Conservation (phyloP, 2,888 invertebrate genomes). For the Leuctra nigra region DNA sequence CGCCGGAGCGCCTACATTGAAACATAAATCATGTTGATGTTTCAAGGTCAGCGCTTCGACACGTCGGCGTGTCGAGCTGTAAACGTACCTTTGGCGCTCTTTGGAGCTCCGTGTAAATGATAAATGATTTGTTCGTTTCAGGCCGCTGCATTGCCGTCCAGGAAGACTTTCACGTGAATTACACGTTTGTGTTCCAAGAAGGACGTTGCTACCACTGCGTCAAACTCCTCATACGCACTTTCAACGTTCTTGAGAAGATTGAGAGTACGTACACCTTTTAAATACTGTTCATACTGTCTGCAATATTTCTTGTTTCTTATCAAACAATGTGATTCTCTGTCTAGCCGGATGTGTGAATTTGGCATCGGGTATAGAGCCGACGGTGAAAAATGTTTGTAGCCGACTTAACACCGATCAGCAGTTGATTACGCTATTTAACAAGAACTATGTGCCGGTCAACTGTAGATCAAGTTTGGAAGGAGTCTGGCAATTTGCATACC, state of each 20-base stretch:
- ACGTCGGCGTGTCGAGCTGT: too few species aligned
- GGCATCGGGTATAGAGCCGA: slow-evolving; percentile 54
- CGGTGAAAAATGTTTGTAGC: slow-evolving; percentile 68
- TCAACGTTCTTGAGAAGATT: slow-evolving; percentile 83
- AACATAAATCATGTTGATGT: too few species aligned
- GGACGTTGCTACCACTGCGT: slow-evolving; percentile 76
- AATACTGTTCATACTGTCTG: too few species aligned
- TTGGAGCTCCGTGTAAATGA: too few species aligned
- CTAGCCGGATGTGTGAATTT: slow-evolving; percentile 69
- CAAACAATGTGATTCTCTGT: too few species aligned
- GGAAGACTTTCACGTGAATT: slow-evolving; percentile 71
- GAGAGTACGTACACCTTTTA: slow-evolving; percentile 78
- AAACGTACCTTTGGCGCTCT: too few species aligned
- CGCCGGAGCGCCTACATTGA: too few species aligned
- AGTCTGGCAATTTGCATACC: slow-evolving; percentile 93
- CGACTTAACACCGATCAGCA: slow-evolving; percentile 72
- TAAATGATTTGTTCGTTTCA: too few species aligned
- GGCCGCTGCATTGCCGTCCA: slow-evolving; percentile 67
- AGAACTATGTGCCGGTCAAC: slow-evolving; percentile 84
- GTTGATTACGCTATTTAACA: slow-evolving; percentile 77
- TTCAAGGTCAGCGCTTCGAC: too few species aligned
- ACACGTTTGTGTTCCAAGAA: slow-evolving; percentile 70
- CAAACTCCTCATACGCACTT: slow-evolving; percentile 73
- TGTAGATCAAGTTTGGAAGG: slow-evolving; percentile 90
- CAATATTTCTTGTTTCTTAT: too few species aligned